Evolutionary conservation across 2,888 invertebrate genomes (phyloP), one percentile per base, ranked within the genome.

Genomic region (Oeneis ivallda): DNA sequence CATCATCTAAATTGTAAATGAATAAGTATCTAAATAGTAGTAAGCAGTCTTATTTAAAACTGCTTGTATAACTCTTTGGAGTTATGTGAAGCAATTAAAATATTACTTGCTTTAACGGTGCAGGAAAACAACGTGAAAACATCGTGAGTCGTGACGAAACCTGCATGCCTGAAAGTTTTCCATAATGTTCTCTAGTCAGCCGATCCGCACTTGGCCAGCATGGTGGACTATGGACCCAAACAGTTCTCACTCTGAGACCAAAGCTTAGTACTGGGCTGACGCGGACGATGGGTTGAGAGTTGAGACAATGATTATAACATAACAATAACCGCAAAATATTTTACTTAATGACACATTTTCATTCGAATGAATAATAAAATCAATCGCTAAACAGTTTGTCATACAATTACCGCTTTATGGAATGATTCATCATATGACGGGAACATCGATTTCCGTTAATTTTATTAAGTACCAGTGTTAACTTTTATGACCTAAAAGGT

Each of bases 391-490:
- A 26, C 17, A 50, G 34, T 66, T 66, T 54, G 64, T 64, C 63
- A 66, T 66, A 58, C 45, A 9, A 60, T 11, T 53, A 32, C 26
- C 49, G 32, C 17, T 19, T 47, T 58, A 41, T 52, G 43, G 45
- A 45, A 56, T 64, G 66, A 70, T 68, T 70, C 68, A 68, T 64
- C 61, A 54, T 19, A 17, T 53, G 50, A 49, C 32, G 53, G 56
- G 60, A 53, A 15, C 59, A 63, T 56, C 53, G 62, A 54, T 61
- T 70, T 65, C 65, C 63, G 67, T 53, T 62, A 43, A 43, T 9
- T 39, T 26, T 54, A 43, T 56, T 62, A 26, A 26, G 26, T 26
- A 26, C 47, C 9, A 32, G 37, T 56, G 56, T 1, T 19, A 41
- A 56, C 41, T 39, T 50, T 50, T 13, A 11, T 43, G 10, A 37